phyloP scores from a whole-genome alignment of 2,113 vertebrate species.

The Phyllostomus discolor region DNA sequence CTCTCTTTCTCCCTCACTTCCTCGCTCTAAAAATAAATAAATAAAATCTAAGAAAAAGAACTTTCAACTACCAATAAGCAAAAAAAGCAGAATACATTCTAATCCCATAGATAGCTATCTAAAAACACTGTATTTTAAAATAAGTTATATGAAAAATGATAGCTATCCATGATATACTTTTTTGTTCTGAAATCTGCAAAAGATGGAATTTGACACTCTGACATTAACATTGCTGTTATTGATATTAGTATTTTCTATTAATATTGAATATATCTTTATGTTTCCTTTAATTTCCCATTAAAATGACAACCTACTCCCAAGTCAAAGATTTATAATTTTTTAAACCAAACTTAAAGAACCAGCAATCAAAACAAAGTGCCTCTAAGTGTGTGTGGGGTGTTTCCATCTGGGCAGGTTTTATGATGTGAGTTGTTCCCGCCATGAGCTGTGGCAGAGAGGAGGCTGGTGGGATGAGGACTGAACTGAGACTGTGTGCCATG shows the following conservation, averaged over 20 bases:
- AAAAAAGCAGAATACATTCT: neutral
- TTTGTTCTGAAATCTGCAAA: neutral
- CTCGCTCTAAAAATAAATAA: too few relatives aligned
- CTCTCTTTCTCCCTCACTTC: too few relatives aligned
- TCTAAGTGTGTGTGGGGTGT: neutral
- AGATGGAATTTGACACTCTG: neutral
- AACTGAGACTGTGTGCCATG: fast-evolving
- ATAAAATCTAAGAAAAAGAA: too few relatives aligned
- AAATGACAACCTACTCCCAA: neutral
- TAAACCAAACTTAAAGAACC: neutral
- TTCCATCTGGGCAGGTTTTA: neutral
- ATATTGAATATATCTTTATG: neutral
- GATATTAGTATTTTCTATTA: neutral
- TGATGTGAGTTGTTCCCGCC: neutral
- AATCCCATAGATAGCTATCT: neutral
- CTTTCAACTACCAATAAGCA: neutral
- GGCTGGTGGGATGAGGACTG: fast-evolving
- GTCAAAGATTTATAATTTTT: too few relatives aligned
- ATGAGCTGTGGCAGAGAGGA: neutral
- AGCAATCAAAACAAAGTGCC: neutral
- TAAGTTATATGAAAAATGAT: neutral
- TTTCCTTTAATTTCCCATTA: neutral
- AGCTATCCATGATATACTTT: neutral
- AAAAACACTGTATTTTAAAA: neutral
- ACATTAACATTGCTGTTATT: neutral